Conservation (phyloP, 2,797 vertebrate genomes). For the Smutsia temminckii region DNA sequence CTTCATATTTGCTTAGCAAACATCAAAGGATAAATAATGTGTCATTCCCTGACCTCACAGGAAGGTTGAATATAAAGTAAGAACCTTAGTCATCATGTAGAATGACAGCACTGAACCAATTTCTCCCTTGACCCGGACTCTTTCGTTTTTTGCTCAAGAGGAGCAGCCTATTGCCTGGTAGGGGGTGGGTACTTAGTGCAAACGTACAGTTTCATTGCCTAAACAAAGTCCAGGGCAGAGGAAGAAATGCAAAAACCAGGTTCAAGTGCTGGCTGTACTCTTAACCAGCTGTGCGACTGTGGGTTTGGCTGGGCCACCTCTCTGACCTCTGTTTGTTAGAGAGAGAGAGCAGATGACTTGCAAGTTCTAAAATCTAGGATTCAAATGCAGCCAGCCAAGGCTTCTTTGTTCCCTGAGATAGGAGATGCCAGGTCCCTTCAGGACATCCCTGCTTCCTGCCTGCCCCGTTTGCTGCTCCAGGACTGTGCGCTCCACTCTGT, state of each 20-base stretch:
- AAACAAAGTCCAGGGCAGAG: not conserved
- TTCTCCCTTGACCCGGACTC: not conserved
- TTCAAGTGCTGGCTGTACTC: not conserved
- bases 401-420: not conserved
- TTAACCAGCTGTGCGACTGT: not conserved
- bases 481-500: not conserved
- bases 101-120: not conserved
- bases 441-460: not conserved
- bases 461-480: not conserved
- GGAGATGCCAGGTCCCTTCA: fast-evolving
- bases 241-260: not conserved
- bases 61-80: slow-evolving; percentile 53
- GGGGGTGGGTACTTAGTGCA: not conserved
- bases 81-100: not conserved
- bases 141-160: not conserved
- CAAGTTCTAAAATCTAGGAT: not conserved
- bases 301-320: not conserved
- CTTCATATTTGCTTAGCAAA: slow-evolving; percentile 59
- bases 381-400: not conserved
- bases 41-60: slow-evolving; percentile 54
- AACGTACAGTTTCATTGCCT: not conserved
- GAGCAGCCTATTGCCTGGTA: not conserved
- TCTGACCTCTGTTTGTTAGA: not conserved
- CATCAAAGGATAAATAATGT: slow-evolving; percentile 47
- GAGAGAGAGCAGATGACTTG: not conserved